Evolutionary conservation across 2,888 invertebrate genomes (phyloP), one percentile per base, ranked within the genome.

Genomic region (Lochmaea capreae): DNA sequence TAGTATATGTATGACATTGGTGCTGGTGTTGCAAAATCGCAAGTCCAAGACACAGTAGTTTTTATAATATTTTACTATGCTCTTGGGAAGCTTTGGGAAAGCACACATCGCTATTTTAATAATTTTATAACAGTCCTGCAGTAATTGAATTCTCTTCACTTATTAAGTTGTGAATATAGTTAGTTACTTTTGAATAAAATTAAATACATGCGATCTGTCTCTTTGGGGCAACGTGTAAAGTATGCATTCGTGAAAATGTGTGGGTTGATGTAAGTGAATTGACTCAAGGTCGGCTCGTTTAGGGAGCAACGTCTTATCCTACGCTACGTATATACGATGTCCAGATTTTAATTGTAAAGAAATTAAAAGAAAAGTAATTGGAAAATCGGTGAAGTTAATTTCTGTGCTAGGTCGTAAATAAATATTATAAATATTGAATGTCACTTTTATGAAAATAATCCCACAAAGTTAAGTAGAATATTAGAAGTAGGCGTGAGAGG

Each of bases 241-340:
- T 39, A 33, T 26, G 33, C 59, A 61, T 61, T n/a, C n/a, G n/a
- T 39, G 61, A 33, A 33, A 33, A 61, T 61, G 72, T 62, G 72
- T 73, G 65, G 72, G 72, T 67, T 39, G 33, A 39, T 42, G 42
- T 46, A 68, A 68, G 68, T 68, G 72, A 73, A 73, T 73, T 73
- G 68, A 68, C 68, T 68, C 72, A 73, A 73, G 72, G 72, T 68
- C 72, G 72, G 65, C 57, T 63, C 72, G 58, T 63, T 39, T 54
- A 73, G 68, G 72, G 72, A 68, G 72, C 72, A 73, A 73, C 68
- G 72, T 52, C 65, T 68, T 57, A 46, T 33, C 68, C 65, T 65
- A 73, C 72, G 72, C 65, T 33, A 39, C 33, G 33, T 8, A 9
- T 39, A 39, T 39, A 39, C 33, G 33, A 39, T 61, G 39, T 61